Evolutionary conservation across 2,888 invertebrate species (phyloP).

Genomic region (Spilosoma lubricipeda): DNA sequence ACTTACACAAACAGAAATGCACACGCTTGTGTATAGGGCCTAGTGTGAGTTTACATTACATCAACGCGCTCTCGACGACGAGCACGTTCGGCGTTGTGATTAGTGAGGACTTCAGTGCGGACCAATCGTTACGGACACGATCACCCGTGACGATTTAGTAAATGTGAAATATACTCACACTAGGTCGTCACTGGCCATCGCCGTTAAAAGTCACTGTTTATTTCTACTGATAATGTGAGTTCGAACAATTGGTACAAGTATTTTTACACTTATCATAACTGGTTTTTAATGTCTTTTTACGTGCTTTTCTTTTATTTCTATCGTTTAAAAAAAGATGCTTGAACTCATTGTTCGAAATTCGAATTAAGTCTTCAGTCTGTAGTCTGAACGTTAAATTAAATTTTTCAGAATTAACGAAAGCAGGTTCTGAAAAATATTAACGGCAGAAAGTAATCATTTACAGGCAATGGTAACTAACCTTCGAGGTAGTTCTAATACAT

Average conservation of each 20-base stretch:
- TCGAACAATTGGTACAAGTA: neutral
- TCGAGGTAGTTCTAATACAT: neutral
- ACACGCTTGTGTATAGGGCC: neutral
- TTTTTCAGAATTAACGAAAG: neutral
- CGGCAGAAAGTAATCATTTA: neutral
- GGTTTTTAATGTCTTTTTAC: neutral
- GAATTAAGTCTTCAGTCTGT: neutral
- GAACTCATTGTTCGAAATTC: neutral
- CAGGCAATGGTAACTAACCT: neutral
- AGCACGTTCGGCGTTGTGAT: neutral
- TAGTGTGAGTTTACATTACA: neutral
- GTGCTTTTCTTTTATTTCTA: neutral
- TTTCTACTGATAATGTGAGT: neutral
- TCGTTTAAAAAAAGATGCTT: neutral
- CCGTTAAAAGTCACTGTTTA: neutral
- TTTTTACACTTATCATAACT: constrained; percentile 5
- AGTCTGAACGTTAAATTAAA: neutral
- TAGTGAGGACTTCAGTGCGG: neutral
- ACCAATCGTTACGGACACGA: neutral
- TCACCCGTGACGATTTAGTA: neutral
- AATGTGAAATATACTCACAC: neutral
- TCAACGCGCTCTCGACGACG: neutral
- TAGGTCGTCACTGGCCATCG: neutral
- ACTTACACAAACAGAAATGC: neutral
- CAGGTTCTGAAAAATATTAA: too few species aligned